Evolutionary conservation across 1,140 invertebrate genomes (phyloP), one percentile per base, ranked within the genome.

Genomic region (Hylaeus anthracinus): DNA sequence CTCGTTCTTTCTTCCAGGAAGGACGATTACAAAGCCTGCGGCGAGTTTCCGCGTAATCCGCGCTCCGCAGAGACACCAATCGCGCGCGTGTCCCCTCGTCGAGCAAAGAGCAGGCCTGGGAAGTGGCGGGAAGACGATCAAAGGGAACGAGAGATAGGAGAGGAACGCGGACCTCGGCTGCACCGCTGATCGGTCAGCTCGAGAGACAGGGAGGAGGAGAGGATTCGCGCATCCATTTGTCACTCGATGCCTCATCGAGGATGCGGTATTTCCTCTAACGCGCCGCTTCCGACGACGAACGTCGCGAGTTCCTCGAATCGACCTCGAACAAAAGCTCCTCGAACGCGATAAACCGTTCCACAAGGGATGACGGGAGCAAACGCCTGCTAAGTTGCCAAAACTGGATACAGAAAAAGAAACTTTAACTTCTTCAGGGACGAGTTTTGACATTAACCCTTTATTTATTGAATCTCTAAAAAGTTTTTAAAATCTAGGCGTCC

Each of bases 21-120:
- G 84, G 60, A 75, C 64, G 83, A 85, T 87, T 79, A 76, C 72
- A 69, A 51, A 70, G 67, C 63, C 63, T 51, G 58, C 56, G 74
- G 53, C 70, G 78, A 81, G 39, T 83, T 88, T 88, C 87, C 86
- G 48, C 86, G 86, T 88, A 88, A 87, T 86, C 76, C 66, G 14
- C 39, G 66, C 26, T 48, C 55, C 58, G 43, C n/a, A 14, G 67
- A 55, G 53, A 65, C 69, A 39, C 37, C 48, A 5, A 51, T 51
- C 51, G 74, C 53, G 48, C 56, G 56, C 73, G 10, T 53, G 51
- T 60, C 6, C 61, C 60, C 51, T 79, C 48, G 61, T 55, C 48
- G 60, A 67, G n/a, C 5, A 14, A 65, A 51, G 43, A 45, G 15
- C 72, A 60, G 72, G 8, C 26, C 60, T 14, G 15, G 51, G 58